phyloP scores from a whole-genome alignment of 2,797 vertebrate species.

The Bovichtus variegatus region DNA sequence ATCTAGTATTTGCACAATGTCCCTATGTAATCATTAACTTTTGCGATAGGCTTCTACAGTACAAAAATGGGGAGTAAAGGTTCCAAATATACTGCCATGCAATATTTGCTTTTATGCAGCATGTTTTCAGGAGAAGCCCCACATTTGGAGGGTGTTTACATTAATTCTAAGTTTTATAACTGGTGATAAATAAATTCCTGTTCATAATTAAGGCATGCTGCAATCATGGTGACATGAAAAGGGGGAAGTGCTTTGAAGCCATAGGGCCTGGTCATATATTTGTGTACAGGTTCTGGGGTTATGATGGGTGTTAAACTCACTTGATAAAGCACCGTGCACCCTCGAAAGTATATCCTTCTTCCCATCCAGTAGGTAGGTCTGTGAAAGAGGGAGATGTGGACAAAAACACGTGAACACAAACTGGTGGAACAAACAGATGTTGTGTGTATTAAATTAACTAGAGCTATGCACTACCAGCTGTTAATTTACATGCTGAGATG shows the following conservation, averaged over 20 bases:
- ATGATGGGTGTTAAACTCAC: conserved; percentile 85
- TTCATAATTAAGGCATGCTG: neutral
- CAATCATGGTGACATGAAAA: neutral
- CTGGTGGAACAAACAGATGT: conserved; percentile 27
- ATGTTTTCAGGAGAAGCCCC: conserved; percentile 14
- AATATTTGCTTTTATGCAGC: conserved; percentile 23
- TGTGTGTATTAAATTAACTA: conserved; percentile 20
- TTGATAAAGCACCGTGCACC: conserved; percentile 98
- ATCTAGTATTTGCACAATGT: conserved; percentile 63
- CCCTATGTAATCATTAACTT: conserved; percentile 81
- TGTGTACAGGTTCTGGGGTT: conserved; percentile 16
- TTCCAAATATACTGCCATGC: conserved; percentile 55
- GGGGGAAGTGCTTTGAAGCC: conserved; percentile 22
- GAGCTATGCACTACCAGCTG: conserved; percentile 20
- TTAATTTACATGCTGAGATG: conserved; percentile 3
- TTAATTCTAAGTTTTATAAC: conserved; percentile 2
- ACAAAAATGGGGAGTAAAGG: conserved; percentile 73
- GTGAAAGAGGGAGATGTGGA: conserved; percentile 42
- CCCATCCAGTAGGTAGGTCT: conserved; percentile 99
- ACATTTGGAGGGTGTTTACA: conserved; percentile 19
- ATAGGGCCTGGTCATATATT: neutral
- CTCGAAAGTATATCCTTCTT: conserved; percentile 98
- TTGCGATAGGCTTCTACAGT: conserved; percentile 46
- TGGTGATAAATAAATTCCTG: conserved; percentile 14
- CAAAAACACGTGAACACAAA: conserved; percentile 70